Percentiles rank a stretch among this genome's conserved stretches.
phyloP scores from a whole-genome alignment of 2,797 vertebrate genomes.

The Siniperca scherzeri region DNA sequence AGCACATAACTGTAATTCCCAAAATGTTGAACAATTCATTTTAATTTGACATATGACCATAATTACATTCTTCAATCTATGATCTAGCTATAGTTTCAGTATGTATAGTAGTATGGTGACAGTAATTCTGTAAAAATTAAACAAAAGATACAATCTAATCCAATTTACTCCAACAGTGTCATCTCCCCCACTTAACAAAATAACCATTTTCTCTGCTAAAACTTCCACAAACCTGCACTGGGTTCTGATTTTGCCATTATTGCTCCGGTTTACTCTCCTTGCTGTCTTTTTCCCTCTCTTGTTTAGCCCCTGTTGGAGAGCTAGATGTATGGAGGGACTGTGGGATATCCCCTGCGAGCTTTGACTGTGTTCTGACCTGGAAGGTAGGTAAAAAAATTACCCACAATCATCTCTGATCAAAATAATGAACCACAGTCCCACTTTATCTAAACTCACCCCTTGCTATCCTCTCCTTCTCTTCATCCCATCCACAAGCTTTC shows the following conservation, averaged over 20 bases:
- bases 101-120: background rate
- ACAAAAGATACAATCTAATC: background rate
- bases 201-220: background rate
- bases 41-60: background rate
- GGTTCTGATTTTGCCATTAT: background rate
- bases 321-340: conserved; percentile 85
- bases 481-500: conserved; percentile 73
- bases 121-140: background rate
- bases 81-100: background rate
- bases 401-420: background rate
- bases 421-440: background rate
- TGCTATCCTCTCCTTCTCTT: conserved; percentile 6
- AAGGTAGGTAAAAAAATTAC: conserved; percentile 72
- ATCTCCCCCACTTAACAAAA: background rate
- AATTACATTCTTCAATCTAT: background rate
- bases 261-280: conserved; percentile 6
- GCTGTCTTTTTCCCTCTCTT: background rate
- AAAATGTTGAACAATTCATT: background rate
- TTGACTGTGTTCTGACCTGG: conserved; percentile 80
- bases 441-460: background rate
- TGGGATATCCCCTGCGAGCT: conserved; percentile 24
- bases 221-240: background rate
- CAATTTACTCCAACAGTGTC: background rate
- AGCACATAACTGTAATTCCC: background rate
- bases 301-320: conserved; percentile 78